Conservation (phyloP, 53 echinoderm and acorn worm species). For the Temnopleurus reevesii region DNA sequence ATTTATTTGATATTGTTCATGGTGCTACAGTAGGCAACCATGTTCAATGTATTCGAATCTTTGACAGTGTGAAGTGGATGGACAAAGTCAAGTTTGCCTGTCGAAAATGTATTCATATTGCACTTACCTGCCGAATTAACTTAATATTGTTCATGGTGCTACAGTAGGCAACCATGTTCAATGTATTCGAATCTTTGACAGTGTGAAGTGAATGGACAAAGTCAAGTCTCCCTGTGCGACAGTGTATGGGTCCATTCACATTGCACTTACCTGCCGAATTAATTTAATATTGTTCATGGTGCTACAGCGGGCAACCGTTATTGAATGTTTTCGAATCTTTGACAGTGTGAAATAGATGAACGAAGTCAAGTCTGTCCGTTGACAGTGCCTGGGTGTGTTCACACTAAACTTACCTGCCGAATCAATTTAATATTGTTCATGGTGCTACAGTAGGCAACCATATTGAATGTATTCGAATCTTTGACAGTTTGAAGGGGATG, state of each 20-base stretch:
- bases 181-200: slow-evolving; percentile 64
- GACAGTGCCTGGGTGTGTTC: too few species aligned
- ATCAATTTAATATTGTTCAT: slow-evolving; percentile 80
- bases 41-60: slow-evolving; percentile 66
- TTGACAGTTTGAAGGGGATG: slow-evolving; percentile 77
- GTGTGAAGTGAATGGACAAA: slow-evolving; percentile 68
- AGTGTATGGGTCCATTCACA: background rate
- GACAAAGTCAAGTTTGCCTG: slow-evolving; percentile 52
- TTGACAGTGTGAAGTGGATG: slow-evolving; percentile 77
- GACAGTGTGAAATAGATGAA: slow-evolving; percentile 67
- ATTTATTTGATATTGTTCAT: slow-evolving; percentile 80
- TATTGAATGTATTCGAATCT: slow-evolving; percentile 66
- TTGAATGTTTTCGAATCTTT: slow-evolving; percentile 65
- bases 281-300: slow-evolving; percentile 73
- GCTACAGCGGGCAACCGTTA: slow-evolving; percentile 68
- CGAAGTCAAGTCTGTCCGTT: too few species aligned
- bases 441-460: slow-evolving; percentile 77
- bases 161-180: slow-evolving; percentile 68
- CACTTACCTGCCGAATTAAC: slow-evolving; percentile 72
- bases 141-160: slow-evolving; percentile 74
- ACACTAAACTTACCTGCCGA: slow-evolving; percentile 64
- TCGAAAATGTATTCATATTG: too few species aligned
- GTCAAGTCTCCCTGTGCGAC: background rate
- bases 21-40: slow-evolving; percentile 77
- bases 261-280: slow-evolving; percentile 69